Evolutionary conservation across 2,888 invertebrate genomes (phyloP).

Genomic region (Nycteola revayana): DNA sequence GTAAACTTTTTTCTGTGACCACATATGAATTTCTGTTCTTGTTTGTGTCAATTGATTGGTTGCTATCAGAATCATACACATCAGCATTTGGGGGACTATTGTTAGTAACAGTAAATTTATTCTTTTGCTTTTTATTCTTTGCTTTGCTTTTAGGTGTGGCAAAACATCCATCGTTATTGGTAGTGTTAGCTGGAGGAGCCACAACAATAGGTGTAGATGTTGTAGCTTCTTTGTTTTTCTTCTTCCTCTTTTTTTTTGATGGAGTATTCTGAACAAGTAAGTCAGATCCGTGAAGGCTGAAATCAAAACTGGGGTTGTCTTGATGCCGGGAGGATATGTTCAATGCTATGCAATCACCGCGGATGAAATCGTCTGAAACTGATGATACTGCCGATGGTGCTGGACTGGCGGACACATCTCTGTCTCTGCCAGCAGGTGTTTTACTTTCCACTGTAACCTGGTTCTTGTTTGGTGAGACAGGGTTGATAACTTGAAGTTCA

Average conservation of each 20-base stretch:
- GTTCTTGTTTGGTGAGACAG: slow-evolving; percentile 28
- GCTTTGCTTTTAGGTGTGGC: slow-evolving; percentile 75
- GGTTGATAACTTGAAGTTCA: slow-evolving; percentile 47
- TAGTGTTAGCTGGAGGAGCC: slow-evolving; percentile 26
- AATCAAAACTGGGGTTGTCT: slow-evolving; percentile 70
- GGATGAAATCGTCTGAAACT: slow-evolving; percentile 75
- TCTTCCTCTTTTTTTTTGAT: slow-evolving; percentile 67
- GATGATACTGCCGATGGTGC: slow-evolving; percentile 75
- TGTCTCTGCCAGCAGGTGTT: slow-evolving; percentile 29
- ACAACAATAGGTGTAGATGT: slow-evolving; percentile 52
- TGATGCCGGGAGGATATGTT: slow-evolving; percentile 68
- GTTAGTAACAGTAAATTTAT: slow-evolving; percentile 57
- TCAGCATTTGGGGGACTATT: slow-evolving; percentile 70
- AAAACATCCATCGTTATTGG: slow-evolving; percentile 55
- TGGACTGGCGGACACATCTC: slow-evolving; percentile 65
- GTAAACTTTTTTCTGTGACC: slow-evolving; percentile 65
- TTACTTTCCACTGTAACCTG: slow-evolving; percentile 34
- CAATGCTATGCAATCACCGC: slow-evolving; percentile 72
- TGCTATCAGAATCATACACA: slow-evolving; percentile 83
- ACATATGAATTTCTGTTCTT: slow-evolving; percentile 49
- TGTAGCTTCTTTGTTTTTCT: slow-evolving; percentile 56
- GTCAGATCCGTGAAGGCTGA: slow-evolving; percentile 74
- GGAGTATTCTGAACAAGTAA: slow-evolving; percentile 58
- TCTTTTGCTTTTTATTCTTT: slow-evolving; percentile 66
- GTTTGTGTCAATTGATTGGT: slow-evolving; percentile 55